A percentile compares a stretch with the other conserved stretches of the same genome.
These are phyloP conservation scores for Stomatorhinus walkeri DNA, from an alignment of 2,797 vertebrate species.

Conservation along the genomic window DNA sequence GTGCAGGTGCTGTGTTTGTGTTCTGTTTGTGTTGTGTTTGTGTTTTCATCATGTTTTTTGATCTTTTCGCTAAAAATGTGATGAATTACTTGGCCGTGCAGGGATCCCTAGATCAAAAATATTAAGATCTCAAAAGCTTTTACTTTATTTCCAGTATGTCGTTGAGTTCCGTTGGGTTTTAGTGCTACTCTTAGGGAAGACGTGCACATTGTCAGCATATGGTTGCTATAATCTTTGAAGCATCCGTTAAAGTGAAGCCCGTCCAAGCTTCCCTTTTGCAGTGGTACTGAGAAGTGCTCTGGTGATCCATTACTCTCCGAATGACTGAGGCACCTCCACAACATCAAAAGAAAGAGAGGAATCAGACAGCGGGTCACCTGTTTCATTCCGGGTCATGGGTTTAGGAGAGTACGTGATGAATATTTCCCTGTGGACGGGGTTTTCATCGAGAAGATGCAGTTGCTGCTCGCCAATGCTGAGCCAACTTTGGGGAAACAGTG, in stretches of 20 bases:
- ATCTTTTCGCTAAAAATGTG: neutral
- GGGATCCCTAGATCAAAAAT: too few relatives aligned
- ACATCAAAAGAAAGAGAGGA: neutral
- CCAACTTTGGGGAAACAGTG: neutral
- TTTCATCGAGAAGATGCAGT: neutral
- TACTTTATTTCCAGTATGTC: neutral
- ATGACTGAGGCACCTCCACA: neutral
- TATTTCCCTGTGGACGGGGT: neutral
- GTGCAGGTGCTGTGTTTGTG: too few relatives aligned
- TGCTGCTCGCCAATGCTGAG: neutral
- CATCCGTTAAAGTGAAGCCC: neutral
- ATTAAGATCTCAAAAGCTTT: neutral
- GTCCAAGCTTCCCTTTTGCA: neutral
- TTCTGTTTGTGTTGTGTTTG: neutral
- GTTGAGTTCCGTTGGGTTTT: neutral
- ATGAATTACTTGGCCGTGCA: neutral
- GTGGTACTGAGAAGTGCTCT: neutral
- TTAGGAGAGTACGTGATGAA: slow-evolving; percentile 21
- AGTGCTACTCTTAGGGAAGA: neutral
- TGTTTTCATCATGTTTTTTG: neutral
- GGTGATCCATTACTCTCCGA: neutral
- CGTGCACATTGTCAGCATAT: neutral
- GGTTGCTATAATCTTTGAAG: neutral
- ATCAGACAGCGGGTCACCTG: neutral
- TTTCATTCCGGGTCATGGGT: neutral